Evolutionary conservation across 2,113 vertebrate genomes (phyloP).

Genomic region (Narcine bancroftii): DNA sequence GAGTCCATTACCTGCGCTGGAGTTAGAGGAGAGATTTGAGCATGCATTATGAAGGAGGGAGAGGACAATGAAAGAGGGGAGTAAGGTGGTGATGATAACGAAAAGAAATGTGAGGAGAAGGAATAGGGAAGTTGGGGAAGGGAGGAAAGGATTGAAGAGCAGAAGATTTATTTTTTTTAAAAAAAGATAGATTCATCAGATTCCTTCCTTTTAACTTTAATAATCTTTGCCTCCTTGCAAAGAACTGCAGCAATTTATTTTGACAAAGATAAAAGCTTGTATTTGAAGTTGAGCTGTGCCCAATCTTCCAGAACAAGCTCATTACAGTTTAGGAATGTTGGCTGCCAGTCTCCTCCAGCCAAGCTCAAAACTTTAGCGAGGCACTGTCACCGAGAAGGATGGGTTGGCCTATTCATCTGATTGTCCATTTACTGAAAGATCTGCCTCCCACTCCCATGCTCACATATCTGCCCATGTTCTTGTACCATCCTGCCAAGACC

Average conservation of each 20-base stretch:
- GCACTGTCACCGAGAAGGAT: background rate
- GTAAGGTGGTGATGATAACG: background rate
- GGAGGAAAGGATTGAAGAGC: background rate
- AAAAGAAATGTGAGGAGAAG: background rate
- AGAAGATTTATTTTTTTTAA: background rate
- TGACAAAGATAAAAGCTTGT: background rate
- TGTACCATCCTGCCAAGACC: too few relatives aligned
- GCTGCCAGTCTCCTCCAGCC: background rate
- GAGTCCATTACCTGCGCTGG: background rate
- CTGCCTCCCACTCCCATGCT: too few relatives aligned
- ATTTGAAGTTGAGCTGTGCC: background rate
- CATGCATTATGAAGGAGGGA: background rate
- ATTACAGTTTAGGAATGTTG: background rate
- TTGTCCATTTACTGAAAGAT: background rate
- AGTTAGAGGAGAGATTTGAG: background rate
- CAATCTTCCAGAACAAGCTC: slow-evolving; percentile 1
- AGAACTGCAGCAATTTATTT: background rate
- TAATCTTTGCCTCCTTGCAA: background rate
- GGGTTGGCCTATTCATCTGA: background rate
- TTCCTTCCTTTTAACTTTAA: background rate
- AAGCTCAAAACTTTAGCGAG: background rate
- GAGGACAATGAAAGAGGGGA: background rate
- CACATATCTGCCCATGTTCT: too few relatives aligned
- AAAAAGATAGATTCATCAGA: background rate
- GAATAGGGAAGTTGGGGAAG: background rate